These are phyloP conservation scores for Nemoura dubitans DNA, from an alignment of 2,888 invertebrate genomes.

Conservation along the genomic window DNA sequence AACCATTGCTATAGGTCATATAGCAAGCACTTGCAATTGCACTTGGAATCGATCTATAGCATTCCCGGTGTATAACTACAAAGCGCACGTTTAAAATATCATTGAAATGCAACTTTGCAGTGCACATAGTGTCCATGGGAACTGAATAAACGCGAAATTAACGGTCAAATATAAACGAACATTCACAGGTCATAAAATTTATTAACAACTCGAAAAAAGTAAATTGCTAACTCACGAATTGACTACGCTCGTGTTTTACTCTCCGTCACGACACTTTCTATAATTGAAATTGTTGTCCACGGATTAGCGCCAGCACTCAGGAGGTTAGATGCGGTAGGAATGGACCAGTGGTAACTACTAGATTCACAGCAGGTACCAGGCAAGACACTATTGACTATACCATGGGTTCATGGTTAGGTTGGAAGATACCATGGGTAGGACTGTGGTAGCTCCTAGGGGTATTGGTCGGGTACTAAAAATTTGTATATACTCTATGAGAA, in stretches of 20 bases:
- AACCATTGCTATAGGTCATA: too few species aligned
- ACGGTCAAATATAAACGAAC: constrained; percentile 7
- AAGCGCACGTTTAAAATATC: too few species aligned
- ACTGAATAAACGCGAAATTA: neutral
- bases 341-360: neutral
- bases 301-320: neutral
- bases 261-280: neutral
- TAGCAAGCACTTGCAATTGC: too few species aligned
- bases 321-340: neutral
- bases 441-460: too few species aligned
- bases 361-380: too few species aligned
- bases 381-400: too few species aligned
- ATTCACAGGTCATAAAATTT: neutral
- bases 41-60: too few species aligned
- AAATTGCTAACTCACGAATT: neutral
- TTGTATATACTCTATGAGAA: too few species aligned
- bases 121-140: neutral
- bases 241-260: neutral
- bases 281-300: neutral
- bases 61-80: too few species aligned
- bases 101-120: neutral
- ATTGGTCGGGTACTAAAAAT: too few species aligned
- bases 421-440: too few species aligned
- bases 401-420: too few species aligned
- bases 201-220: neutral